phyloP scores from a whole-genome alignment of 2,888 invertebrate species.

The Lycophotia porphyrea region DNA sequence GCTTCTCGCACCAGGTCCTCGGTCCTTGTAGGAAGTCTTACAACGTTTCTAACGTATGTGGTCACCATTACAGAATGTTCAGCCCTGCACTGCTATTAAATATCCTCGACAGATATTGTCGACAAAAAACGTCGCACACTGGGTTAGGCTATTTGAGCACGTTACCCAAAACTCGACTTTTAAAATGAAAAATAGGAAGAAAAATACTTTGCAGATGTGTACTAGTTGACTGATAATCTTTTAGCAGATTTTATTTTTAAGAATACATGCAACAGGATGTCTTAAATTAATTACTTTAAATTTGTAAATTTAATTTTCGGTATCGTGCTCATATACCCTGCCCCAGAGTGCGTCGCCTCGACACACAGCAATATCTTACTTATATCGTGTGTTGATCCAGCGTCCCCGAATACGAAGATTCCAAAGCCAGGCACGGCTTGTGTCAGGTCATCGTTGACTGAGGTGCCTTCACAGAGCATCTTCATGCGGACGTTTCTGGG shows the following conservation, averaged over 20 bases:
- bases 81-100: background rate
- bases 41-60: background rate
- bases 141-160: background rate
- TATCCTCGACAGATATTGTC: background rate
- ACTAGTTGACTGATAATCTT: too few species aligned
- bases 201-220: background rate
- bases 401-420: slow-evolving; percentile 5
- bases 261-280: too few species aligned
- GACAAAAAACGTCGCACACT: background rate
- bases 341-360: background rate
- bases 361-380: slow-evolving; percentile 6
- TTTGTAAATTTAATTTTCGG: background rate
- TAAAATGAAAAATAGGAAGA: background rate
- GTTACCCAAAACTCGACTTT: background rate
- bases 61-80: background rate
- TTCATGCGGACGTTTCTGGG: slow-evolving; percentile 7
- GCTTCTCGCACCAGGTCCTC: background rate
- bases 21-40: background rate
- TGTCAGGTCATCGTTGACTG: slow-evolving; percentile 1
- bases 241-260: too few species aligned
- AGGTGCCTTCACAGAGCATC: slow-evolving; percentile 20
- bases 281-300: too few species aligned
- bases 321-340: background rate
- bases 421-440: slow-evolving; percentile 12
- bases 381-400: slow-evolving; percentile 16